These are phyloP conservation scores for Myiagra hebetior DNA, from an alignment of 2,113 vertebrate species.

Conservation along the genomic window DNA sequence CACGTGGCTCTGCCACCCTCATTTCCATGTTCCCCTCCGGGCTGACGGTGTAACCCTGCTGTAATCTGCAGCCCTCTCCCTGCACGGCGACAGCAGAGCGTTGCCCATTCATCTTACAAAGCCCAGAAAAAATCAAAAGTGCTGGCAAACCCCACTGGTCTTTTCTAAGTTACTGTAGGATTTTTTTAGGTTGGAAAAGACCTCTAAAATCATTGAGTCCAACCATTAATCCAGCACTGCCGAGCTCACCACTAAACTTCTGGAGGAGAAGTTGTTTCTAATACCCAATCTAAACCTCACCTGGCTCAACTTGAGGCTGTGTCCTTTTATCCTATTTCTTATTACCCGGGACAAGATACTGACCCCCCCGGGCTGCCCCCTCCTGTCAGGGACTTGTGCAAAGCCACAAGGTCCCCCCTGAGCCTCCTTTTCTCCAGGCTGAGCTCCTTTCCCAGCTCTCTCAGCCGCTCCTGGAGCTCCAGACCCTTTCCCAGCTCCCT, in stretches of 20 bases:
- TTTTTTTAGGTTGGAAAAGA: background rate
- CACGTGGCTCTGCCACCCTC: background rate
- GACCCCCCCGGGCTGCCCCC: background rate
- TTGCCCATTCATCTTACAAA: background rate
- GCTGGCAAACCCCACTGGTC: background rate
- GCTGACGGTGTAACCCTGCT: background rate
- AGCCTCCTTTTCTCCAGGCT: background rate
- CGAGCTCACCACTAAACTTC: background rate
- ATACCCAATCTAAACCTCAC: background rate
- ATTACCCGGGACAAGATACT: background rate
- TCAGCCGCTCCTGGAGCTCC: accelerated
- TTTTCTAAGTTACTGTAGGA: background rate
- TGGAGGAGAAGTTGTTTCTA: background rate
- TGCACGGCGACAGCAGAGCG: background rate
- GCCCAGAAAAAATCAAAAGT: background rate
- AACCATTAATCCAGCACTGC: background rate
- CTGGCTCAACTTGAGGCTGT: background rate
- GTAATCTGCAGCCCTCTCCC: background rate
- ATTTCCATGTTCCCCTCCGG: slow-evolving; percentile 26
- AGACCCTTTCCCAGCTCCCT: accelerated
- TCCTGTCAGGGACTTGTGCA: background rate
- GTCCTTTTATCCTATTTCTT: background rate
- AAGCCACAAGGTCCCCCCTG: accelerated
- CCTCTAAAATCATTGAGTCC: background rate
- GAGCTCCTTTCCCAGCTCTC: background rate